Percentiles rank a stretch among this genome's conserved stretches.
Conservation (phyloP, 2,113 vertebrate species). For the Nyctibius bracteatus region DNA sequence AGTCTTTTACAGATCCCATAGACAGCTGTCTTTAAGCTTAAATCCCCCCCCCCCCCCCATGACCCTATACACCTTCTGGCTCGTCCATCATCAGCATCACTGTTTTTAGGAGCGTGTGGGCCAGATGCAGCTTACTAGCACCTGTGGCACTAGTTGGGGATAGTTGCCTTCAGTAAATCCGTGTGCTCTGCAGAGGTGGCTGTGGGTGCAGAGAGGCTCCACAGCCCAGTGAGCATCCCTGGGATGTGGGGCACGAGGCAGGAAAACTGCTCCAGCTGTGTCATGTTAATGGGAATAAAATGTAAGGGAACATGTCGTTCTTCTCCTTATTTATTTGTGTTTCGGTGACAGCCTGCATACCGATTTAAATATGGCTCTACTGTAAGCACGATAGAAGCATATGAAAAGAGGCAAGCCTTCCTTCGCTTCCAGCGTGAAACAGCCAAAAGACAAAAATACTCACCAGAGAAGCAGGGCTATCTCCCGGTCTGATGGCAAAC, state of each 20-base stretch:
- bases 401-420: neutral
- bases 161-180: neutral
- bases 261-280: neutral
- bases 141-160: neutral
- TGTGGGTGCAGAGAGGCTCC: neutral
- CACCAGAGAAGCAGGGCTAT: neutral
- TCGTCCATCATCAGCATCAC: fast-evolving
- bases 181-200: neutral
- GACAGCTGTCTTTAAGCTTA: neutral
- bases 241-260: neutral
- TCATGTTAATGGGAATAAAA: neutral
- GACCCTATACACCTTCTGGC: neutral
- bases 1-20: neutral
- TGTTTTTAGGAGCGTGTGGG: neutral
- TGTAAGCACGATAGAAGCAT: neutral
- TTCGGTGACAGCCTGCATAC: neutral
- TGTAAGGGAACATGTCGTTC: slow-evolving; percentile 9
- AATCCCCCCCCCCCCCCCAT: fast-evolving
- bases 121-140: neutral
- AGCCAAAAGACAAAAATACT: neutral
- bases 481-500: neutral
- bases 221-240: neutral
- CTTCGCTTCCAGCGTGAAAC: neutral
- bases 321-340: slow-evolving; percentile 18
- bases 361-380: neutral